Conservation (phyloP, 2,888 invertebrate genomes). For the Ochlodes sylvanus region DNA sequence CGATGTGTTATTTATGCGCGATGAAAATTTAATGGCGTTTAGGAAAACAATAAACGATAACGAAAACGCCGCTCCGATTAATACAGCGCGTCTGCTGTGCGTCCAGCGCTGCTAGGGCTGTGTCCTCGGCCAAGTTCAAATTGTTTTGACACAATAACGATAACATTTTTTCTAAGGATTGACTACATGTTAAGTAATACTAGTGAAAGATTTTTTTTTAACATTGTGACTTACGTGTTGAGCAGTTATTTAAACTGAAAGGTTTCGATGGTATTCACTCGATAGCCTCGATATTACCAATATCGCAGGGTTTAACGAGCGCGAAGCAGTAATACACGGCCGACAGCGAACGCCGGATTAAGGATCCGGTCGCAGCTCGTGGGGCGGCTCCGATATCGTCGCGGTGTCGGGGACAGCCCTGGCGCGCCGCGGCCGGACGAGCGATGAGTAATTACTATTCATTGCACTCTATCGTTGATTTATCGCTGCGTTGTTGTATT, state of each 20-base stretch:
- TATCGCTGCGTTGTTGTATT: constrained; percentile 68
- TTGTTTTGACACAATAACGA: no score
- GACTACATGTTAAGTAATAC: no score
- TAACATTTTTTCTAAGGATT: no score
- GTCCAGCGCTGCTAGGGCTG: not conserved
- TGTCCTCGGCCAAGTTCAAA: not conserved
- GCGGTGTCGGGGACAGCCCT: constrained; percentile 11
- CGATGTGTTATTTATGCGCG: constrained; percentile 31
- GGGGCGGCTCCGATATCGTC: no score
- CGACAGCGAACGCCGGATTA: constrained; percentile 26
- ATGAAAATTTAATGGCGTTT: constrained; percentile 36
- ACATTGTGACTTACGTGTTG: not conserved
- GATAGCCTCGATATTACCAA: constrained; percentile 21
- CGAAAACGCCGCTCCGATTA: constrained; percentile 23
- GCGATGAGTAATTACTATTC: constrained; percentile 59
- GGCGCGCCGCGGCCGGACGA: constrained; percentile 33
- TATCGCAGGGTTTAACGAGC: constrained; percentile 18
- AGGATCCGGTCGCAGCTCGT: no score
- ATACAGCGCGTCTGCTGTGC: constrained; percentile 8
- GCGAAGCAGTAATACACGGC: constrained; percentile 17
- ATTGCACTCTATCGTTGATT: constrained; percentile 68
- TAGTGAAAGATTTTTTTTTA: no score
- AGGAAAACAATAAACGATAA: constrained; percentile 36
- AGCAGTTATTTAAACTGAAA: constrained; percentile 28
- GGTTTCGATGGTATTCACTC: constrained; percentile 8